Base-by-base conservation (phyloP, 2,113 vertebrate species). In the Anhinga anhinga region DNA sequence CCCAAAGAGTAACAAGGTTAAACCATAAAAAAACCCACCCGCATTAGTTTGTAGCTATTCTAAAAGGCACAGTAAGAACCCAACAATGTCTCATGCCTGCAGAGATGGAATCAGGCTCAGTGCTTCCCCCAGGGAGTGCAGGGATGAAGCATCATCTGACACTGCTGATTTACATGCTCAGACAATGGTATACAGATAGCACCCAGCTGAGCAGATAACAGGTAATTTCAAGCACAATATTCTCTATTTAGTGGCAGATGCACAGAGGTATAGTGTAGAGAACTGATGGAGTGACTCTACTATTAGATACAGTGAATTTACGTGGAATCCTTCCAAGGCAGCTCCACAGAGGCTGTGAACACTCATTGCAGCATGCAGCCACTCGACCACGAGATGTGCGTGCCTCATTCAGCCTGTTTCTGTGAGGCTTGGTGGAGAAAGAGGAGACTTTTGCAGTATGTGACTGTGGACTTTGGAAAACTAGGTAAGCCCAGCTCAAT, bases 301-400 rank as follows among this genome's bases (percentile, higher is more conserved):
- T 74, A 5, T 22, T 36, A 32, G 36, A 42, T 30, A 69, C 2
- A 16, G 26, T 30, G 22, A 10, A 27, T 76, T 72, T 77, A 38
- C 4, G 0, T 17, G 12, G 19, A 53, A 13, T 27, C 44, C 38
- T 88, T 63, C 42, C 32, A 42, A 62, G 36, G 15, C 45, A 81
- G 8, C 29, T 62, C 45, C 53, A 20, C 26, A 52, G 53, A 47
- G 32, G 59, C 70, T 59, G 38, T 32, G 61, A 59, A n/a, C 20
- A 11, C 49, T 40, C 3, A 1, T 32, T 38, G 11, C 23, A 47
- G 34, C 12, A 10, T 7, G 3, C 25, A 32, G 53, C 9, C 1
- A 0, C 61, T 65, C 50, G n/a, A 29, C 67, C 49, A 18, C 0
- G 2, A 38, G 38, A 21, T 10, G 38, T 3, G 4, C 5, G 12